Conservation (phyloP, 2,797 vertebrate species). For the Tenualosa ilisha region DNA sequence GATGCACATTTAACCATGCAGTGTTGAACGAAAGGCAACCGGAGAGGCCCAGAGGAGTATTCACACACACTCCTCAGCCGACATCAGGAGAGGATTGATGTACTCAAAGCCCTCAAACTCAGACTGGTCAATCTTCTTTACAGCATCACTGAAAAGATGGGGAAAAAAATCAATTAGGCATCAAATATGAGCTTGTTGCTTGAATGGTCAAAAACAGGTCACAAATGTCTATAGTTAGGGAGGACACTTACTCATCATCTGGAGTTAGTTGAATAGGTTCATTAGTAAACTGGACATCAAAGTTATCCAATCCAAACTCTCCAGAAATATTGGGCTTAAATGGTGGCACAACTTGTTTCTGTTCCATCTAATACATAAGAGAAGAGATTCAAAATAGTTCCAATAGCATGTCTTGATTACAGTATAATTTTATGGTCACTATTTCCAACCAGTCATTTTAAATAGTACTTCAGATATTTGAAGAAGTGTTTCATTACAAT, state of each 20-base stretch:
- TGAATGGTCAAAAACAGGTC: background rate
- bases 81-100: constrained; percentile 98
- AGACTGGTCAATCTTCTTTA: constrained; percentile 98
- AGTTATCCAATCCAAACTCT: constrained; percentile 98
- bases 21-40: constrained; percentile 46
- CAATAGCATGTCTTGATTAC: background rate
- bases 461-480: background rate
- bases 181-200: background rate
- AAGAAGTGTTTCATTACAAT: background rate
- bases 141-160: constrained; percentile 81
- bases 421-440: background rate
- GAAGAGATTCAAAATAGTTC: background rate
- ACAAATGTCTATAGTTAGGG: background rate
- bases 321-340: constrained; percentile 99
- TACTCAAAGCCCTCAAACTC: constrained; percentile 99
- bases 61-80: constrained; percentile 96
- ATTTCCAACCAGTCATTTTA: background rate
- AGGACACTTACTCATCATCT: constrained; percentile 92
- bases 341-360: constrained; percentile 97
- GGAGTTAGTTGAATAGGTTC: constrained; percentile 98
- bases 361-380: constrained; percentile 86
- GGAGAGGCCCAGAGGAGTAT: constrained; percentile 47
- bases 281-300: constrained; percentile 97
- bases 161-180: background rate
- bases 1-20: constrained; percentile 62